These are phyloP conservation scores for Gandaritis pyraliata DNA, from an alignment of 2,888 invertebrate species.

Conservation along the genomic window DNA sequence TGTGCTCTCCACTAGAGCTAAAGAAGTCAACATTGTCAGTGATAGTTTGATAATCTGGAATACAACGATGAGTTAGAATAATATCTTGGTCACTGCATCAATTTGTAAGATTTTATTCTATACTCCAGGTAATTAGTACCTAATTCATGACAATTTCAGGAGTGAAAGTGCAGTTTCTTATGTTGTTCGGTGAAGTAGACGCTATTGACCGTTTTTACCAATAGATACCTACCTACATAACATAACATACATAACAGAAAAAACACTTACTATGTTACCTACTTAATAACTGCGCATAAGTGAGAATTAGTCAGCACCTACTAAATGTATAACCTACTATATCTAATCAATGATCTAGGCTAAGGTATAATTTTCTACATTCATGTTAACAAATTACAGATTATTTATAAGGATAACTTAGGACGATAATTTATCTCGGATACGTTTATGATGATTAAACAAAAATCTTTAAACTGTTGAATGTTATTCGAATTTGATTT, in stretches of 20 bases:
- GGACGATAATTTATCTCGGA: constrained; percentile 4
- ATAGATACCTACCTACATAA: no score
- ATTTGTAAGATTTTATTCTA: no score
- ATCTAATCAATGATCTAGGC: not conserved
- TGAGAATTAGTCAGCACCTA: not conserved
- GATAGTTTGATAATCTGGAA: constrained; percentile 31
- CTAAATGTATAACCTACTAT: not conserved
- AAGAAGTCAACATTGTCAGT: constrained; percentile 12
- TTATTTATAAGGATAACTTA: constrained; percentile 8
- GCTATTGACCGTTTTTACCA: no score
- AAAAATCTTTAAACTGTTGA: not conserved
- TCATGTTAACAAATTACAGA: no score
- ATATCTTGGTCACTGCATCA: no score
- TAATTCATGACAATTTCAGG: no score
- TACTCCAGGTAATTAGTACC: no score
- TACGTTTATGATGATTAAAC: constrained; percentile 5
- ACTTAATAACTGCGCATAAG: no score
- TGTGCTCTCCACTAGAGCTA: constrained; percentile 43
- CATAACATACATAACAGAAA: no score
- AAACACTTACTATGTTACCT: no score
- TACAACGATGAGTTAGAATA: not conserved
- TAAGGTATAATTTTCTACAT: not conserved
- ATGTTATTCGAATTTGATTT: constrained; percentile 14
- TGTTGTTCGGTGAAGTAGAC: no score
- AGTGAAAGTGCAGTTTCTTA: no score